Conservation (phyloP, 2,113 vertebrate species). For the Takifugu bimaculatus region DNA sequence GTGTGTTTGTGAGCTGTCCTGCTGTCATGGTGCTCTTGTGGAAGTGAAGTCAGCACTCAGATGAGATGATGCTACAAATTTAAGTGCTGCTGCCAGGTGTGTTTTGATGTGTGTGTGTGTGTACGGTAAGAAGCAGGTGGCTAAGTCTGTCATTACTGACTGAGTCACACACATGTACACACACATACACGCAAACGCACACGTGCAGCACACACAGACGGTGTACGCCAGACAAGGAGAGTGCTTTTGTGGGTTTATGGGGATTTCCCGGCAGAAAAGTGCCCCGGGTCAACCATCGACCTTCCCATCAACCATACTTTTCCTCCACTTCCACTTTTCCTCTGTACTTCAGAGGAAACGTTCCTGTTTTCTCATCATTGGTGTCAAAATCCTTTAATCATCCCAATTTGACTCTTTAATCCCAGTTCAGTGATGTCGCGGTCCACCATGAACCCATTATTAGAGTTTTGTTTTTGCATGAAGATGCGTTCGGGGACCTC, state of each 20-base stretch:
- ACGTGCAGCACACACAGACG: slow-evolving; percentile 11
- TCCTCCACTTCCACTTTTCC: not conserved
- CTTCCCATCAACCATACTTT: too few relatives aligned
- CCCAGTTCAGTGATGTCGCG: too few relatives aligned
- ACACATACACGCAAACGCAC: slow-evolving; percentile 21
- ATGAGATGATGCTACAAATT: slow-evolving; percentile 27
- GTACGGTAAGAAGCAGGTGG: slow-evolving; percentile 51
- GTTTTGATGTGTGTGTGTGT: slow-evolving; percentile 2
- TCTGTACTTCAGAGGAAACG: not conserved
- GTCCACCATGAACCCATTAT: too few relatives aligned
- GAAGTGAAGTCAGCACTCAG: slow-evolving; percentile 15
- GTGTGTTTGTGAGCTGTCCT: not conserved
- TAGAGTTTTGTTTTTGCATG: too few relatives aligned
- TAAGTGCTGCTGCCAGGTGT: slow-evolving; percentile 42
- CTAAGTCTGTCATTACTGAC: slow-evolving; percentile 61
- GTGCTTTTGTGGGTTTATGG: slow-evolving; percentile 38
- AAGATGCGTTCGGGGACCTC: too few relatives aligned
- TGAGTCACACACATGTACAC: slow-evolving; percentile 43
- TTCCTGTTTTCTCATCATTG: not conserved
- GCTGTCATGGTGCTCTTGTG: slow-evolving; percentile 1
- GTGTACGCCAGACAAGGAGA: slow-evolving; percentile 39
- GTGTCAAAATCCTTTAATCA: not conserved
- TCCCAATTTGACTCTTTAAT: not conserved
- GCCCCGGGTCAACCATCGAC: not conserved
- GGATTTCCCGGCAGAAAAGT: slow-evolving; percentile 47